Evolutionary conservation across 2,113 vertebrate genomes (phyloP).

Genomic region (Aegithalos caudatus): DNA sequence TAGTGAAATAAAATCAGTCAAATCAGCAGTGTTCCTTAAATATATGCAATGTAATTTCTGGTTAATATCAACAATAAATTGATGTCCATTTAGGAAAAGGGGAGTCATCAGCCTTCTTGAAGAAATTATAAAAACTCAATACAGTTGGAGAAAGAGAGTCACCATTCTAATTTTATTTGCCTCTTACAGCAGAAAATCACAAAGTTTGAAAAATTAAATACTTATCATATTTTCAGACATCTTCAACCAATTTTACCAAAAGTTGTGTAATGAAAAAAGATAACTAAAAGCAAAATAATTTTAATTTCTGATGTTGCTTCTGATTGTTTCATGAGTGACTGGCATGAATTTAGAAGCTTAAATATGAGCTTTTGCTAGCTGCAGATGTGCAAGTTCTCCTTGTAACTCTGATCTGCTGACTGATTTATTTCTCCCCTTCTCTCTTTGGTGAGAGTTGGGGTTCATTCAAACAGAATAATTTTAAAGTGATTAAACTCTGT

Average conservation of each 20-base stretch:
- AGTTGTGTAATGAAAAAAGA: not conserved
- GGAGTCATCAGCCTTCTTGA: not conserved
- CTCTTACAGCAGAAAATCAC: not conserved
- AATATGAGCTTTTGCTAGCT: not conserved
- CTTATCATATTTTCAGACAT: not conserved
- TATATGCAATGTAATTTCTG: not conserved
- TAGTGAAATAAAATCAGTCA: not conserved
- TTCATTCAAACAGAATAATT: conserved; percentile 7
- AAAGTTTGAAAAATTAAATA: not conserved
- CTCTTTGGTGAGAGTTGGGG: not conserved
- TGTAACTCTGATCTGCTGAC: not conserved
- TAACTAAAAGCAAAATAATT: not conserved
- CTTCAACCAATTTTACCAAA: not conserved
- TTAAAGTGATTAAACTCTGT: not conserved
- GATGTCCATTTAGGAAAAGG: not conserved
- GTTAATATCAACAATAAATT: not conserved
- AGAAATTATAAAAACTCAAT: not conserved
- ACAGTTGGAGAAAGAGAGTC: not conserved
- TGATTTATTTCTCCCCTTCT: not conserved
- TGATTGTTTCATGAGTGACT: not conserved
- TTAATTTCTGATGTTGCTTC: conserved; percentile 1
- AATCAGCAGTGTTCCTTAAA: not conserved
- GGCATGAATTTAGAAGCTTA: not conserved
- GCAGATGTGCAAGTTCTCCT: not conserved
- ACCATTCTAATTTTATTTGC: not conserved